These are phyloP conservation scores for Leptogaster cylindrica DNA, from an alignment of 2,888 invertebrate species.

Conservation along the genomic window DNA sequence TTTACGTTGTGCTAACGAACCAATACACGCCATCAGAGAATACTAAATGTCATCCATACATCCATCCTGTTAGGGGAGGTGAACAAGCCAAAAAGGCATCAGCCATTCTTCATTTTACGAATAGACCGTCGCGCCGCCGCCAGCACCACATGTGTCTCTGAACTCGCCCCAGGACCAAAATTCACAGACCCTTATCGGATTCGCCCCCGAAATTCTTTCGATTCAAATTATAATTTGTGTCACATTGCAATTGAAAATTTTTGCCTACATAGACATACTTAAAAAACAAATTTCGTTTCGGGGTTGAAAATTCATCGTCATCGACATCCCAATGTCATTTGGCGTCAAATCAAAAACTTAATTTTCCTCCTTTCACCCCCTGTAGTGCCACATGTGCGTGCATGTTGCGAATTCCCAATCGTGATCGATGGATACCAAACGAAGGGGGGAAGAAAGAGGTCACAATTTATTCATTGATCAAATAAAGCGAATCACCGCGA, in stretches of 20 bases:
- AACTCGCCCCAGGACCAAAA: neutral
- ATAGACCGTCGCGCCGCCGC: neutral
- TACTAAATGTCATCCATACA: neutral
- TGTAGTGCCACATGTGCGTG: neutral
- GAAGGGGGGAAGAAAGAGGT: neutral
- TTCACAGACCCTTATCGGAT: neutral
- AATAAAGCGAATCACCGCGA: slow-evolving; percentile 11
- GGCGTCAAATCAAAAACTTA: slow-evolving; percentile 38
- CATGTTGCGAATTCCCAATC: neutral
- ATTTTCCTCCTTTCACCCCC: slow-evolving; percentile 29
- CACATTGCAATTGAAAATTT: slow-evolving; percentile 38
- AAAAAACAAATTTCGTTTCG: slow-evolving; percentile 32
- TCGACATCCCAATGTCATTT: slow-evolving; percentile 22
- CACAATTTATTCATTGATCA: slow-evolving; percentile 10
- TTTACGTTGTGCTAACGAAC: slow-evolving; percentile 32
- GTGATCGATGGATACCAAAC: neutral
- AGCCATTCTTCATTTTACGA: too few relatives aligned
- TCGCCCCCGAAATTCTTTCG: neutral
- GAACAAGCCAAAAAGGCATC: too few relatives aligned
- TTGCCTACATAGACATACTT: too few relatives aligned
- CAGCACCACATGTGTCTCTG: slow-evolving; percentile 23
- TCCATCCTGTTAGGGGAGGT: too few relatives aligned
- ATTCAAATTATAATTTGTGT: slow-evolving; percentile 35
- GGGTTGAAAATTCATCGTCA: slow-evolving; percentile 2
- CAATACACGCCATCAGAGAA: slow-evolving; percentile 11